Evolutionary conservation across 2,888 invertebrate genomes (phyloP).

Genomic region (Agriopis leucophaearia): DNA sequence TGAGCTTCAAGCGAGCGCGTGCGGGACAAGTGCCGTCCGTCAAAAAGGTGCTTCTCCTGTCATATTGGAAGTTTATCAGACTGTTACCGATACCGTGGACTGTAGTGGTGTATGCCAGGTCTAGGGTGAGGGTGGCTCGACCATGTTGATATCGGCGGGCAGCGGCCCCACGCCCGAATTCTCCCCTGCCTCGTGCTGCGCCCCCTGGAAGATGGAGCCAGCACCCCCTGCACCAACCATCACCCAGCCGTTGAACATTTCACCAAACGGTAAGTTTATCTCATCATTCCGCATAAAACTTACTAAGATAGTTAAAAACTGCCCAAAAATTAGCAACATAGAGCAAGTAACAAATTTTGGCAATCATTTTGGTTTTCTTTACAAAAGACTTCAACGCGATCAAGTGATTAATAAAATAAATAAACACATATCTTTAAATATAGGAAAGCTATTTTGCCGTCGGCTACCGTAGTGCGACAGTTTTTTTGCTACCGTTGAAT

Average conservation of each 20-base stretch:
- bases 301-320: background rate
- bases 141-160: slow-evolving; percentile 89
- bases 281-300: background rate
- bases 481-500: no score
- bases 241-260: slow-evolving; percentile 85
- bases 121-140: slow-evolving; percentile 72
- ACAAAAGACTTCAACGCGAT: slow-evolving; percentile 40
- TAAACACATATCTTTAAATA: background rate
- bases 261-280: slow-evolving; percentile 80
- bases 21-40: slow-evolving; percentile 71
- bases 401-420: background rate
- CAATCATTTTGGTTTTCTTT: background rate
- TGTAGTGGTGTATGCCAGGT: slow-evolving; percentile 66
- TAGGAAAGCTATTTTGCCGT: slow-evolving; percentile 12
- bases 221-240: slow-evolving; percentile 83
- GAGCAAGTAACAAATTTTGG: background rate
- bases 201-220: slow-evolving; percentile 89
- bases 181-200: slow-evolving; percentile 86
- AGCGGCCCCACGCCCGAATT: slow-evolving; percentile 86
- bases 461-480: slow-evolving; percentile 13
- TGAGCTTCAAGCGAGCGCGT: slow-evolving; percentile 85
- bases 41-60: slow-evolving; percentile 58
- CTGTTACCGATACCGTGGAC: slow-evolving; percentile 58
- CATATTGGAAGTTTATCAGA: slow-evolving; percentile 50
- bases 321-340: background rate